phyloP scores from a whole-genome alignment of 1,140 invertebrate species.

The Nylanderia fulva region DNA sequence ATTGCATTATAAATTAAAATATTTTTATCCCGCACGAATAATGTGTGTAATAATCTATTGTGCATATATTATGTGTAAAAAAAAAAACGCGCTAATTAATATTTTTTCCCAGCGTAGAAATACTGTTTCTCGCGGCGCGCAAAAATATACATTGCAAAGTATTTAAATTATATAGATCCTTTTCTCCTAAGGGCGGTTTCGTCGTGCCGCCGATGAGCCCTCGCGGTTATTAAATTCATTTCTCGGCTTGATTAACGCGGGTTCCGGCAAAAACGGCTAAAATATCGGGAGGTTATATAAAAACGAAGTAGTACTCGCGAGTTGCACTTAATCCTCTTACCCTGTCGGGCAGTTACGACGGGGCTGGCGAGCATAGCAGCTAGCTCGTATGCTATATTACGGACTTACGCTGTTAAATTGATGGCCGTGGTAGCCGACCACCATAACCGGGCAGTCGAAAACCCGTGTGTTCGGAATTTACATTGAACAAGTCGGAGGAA shows the following conservation, averaged over 20 bases:
- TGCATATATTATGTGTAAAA: background rate
- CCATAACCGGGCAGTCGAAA: conserved; percentile 62
- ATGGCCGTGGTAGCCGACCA: conserved; percentile 66
- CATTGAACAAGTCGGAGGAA: conserved; percentile 57
- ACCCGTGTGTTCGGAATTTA: conserved; percentile 72
- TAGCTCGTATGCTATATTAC: conserved; percentile 71
- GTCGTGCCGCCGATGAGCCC: conserved; percentile 47
- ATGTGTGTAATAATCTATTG: background rate
- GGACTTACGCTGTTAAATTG: conserved; percentile 74
- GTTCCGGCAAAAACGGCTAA: conserved; percentile 66
- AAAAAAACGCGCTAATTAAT: conserved; percentile 7
- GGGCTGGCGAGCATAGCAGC: background rate
- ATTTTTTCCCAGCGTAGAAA: background rate
- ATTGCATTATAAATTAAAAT: background rate
- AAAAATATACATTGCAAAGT: conserved; percentile 52
- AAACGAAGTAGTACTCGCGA: conserved; percentile 64
- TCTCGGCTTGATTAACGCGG: conserved; percentile 73
- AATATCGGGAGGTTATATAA: conserved; percentile 72
- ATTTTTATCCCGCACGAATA: background rate
- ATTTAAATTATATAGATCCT: conserved; percentile 50
- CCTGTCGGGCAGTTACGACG: conserved; percentile 64
- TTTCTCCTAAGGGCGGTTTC: conserved; percentile 27
- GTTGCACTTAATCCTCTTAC: conserved; percentile 73
- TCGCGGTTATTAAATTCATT: conserved; percentile 74
- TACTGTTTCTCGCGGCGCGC: background rate